These are phyloP conservation scores for Alcedo quadribrachys DNA, from an alignment of 2,797 vertebrate species.

Conservation along the genomic window DNA sequence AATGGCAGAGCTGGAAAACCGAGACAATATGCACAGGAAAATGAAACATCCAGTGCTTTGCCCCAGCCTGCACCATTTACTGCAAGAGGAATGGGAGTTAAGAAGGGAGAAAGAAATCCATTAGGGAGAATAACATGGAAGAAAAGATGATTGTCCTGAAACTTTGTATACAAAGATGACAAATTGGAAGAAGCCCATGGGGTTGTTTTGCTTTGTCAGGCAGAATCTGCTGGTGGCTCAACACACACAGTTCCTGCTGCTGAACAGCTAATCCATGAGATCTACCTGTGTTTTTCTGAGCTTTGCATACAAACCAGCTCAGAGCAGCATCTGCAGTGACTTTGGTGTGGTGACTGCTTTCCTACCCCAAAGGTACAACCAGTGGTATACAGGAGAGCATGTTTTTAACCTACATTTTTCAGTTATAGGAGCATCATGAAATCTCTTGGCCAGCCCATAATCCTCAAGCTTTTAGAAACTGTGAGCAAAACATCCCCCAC, in stretches of 20 bases:
- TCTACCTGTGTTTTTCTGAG: neutral
- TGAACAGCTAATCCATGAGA: neutral
- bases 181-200: neutral
- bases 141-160: neutral
- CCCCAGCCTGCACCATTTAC: neutral
- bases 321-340: neutral
- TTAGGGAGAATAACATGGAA: neutral
- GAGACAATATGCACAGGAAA: neutral
- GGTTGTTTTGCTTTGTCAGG: neutral
- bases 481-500: neutral
- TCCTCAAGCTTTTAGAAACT: neutral
- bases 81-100: neutral
- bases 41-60: neutral
- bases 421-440: neutral
- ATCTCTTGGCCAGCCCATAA: neutral
- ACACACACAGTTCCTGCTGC: neutral
- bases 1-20: neutral
- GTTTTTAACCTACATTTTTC: neutral
- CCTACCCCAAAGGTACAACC: neutral
- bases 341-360: neutral
- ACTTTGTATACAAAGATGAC: neutral
- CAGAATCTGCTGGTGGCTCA: neutral
- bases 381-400: neutral
- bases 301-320: neutral
- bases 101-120: neutral